Evolutionary conservation across 92 coral and sea anemone species (phyloP), one percentile per base, ranked within the genome.

Genomic region (Parazoanthus darwini): DNA sequence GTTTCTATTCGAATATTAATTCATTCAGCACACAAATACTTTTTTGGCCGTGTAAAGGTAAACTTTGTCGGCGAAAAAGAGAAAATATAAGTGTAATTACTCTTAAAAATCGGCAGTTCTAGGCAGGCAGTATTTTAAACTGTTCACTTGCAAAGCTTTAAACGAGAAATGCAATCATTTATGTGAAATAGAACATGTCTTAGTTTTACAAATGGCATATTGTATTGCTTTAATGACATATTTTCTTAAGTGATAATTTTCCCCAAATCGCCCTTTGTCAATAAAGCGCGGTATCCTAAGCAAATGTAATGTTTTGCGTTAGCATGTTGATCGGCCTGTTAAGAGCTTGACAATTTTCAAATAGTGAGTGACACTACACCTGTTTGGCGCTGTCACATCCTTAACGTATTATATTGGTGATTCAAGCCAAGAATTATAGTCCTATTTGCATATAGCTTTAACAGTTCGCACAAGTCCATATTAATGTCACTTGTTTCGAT

Each of bases 371-470:
- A 81, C 85, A 11, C n/a, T 63, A 63, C 85, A 81, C 85, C 85
- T 81, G 74, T 81, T 54, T 81, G 5, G n/a, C 14, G 85, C 85
- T 81, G 85, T 81, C 85, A 81, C 35, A 39, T 81, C 46, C 48
- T 37, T 38, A 59, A 48, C 63, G n/a, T 79, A 48, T 44, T 50
- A 37, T 81, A 37, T 38, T 59, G 74, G 68, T 38, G 33, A 63
- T 59, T 81, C 63, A 67, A 33, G 86, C 86, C 39, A 37, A 13
- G 67, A 67, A 14, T 25, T 82, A 48, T 3, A 16, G 38, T 43
- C 86, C 22, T 82, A 82, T 82, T 82, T 82, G 33, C 86, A 82
- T 82, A 82, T 42, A 35, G 86, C 50, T 66, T 67, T 82, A 67
- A 82, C 77, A 67, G 77, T 63, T 67, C 86, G 67, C 29, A 2